A percentile compares a stretch with the other conserved stretches of the same genome.
Evolutionary conservation across 2,888 invertebrate species (phyloP).

Genomic region (Trichopria drosophilae): DNA sequence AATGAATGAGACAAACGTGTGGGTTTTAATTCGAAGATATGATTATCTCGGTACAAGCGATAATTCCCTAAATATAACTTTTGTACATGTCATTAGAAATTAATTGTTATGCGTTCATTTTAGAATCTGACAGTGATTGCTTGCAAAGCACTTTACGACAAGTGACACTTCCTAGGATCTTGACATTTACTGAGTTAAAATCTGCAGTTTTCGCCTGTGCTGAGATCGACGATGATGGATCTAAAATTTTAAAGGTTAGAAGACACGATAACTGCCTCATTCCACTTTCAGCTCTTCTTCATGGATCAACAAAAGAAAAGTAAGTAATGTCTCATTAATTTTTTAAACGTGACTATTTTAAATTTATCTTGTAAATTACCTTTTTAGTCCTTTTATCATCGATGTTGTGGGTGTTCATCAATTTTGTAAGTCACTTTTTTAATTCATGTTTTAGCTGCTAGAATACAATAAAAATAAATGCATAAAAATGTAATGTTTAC

Average conservation of each 20-base stretch:
- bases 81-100: too few species aligned
- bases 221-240: conserved; percentile 48
- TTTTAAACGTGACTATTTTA: too few species aligned
- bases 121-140: conserved; percentile 40
- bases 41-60: conserved; percentile 49
- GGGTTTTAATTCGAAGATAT: conserved; percentile 46
- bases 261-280: conserved; percentile 57
- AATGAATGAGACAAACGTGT: conserved; percentile 45
- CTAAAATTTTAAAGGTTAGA: conserved; percentile 59
- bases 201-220: conserved; percentile 39
- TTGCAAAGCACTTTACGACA: conserved; percentile 39
- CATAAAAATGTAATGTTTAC: neutral
- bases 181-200: conserved; percentile 43
- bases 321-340: too few species aligned
- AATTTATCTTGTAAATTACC: conserved; percentile 6
- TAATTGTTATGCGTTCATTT: too few species aligned
- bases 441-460: neutral
- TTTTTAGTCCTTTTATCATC: conserved; percentile 56
- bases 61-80: too few species aligned
- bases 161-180: conserved; percentile 40
- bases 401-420: conserved; percentile 59
- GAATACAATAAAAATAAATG: neutral
- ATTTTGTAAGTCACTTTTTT: conserved; percentile 52
- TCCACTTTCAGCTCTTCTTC: conserved; percentile 57
- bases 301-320: conserved; percentile 49